Conservation (phyloP, 2,888 invertebrate species). For the Lithophane ornitopus region DNA sequence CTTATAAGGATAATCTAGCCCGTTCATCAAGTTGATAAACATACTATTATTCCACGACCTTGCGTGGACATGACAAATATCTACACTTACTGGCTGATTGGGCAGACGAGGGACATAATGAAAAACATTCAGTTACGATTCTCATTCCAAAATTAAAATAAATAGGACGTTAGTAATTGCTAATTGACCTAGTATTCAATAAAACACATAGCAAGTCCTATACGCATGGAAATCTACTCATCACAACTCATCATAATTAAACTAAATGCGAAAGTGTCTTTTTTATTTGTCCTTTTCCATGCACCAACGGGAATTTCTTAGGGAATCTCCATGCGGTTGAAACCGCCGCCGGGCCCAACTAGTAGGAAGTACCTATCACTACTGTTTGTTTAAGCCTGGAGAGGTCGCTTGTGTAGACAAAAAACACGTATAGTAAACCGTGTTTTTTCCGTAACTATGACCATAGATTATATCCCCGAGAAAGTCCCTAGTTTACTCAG, state of each 20-base stretch:
- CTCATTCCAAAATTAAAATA: background rate
- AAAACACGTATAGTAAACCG: no score
- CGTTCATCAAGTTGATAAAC: conserved; percentile 32
- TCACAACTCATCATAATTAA: background rate
- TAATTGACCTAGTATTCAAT: background rate
- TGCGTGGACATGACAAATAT: conserved; percentile 29
- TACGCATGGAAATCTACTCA: background rate
- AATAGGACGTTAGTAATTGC: background rate
- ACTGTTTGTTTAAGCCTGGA: background rate
- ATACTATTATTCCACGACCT: conserved; percentile 27
- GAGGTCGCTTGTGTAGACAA: no score
- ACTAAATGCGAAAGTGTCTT: background rate
- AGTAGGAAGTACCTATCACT: background rate
- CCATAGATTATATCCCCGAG: background rate
- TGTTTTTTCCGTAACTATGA: background rate
- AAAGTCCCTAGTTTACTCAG: conserved; percentile 5
- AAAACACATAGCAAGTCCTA: background rate
- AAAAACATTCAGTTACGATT: background rate
- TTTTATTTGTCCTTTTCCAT: background rate
- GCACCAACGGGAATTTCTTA: background rate
- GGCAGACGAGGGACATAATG: conserved; percentile 8
- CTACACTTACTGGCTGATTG: background rate
- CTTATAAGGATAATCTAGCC: conserved; percentile 14
- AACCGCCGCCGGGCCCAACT: background rate
- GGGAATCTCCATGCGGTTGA: background rate